These are phyloP conservation scores for Leptinotarsa rubiginosa DNA, from an alignment of 2,888 invertebrate genomes.

Conservation along the genomic window DNA sequence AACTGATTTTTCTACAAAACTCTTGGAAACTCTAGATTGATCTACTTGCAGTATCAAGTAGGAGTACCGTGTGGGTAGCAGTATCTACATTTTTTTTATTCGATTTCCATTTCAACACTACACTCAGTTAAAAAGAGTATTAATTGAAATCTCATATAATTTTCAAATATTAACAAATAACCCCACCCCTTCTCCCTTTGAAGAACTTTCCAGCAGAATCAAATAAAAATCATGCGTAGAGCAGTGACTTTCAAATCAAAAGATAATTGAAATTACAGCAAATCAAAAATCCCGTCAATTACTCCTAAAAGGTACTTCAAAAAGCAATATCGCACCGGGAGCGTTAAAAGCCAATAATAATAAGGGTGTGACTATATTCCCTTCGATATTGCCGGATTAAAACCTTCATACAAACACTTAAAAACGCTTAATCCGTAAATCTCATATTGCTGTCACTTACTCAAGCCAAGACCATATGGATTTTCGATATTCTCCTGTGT, in stretches of 20 bases:
- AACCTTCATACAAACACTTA: conserved; percentile 52
- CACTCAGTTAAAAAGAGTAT: no score
- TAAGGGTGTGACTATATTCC: conserved; percentile 51
- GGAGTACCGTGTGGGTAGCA: no score
- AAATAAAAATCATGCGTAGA: conserved; percentile 5
- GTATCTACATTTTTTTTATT: no score
- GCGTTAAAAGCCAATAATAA: conserved; percentile 50
- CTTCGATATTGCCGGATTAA: conserved; percentile 56
- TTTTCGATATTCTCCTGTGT: not conserved
- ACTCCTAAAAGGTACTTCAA: conserved; percentile 38
- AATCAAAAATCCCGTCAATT: conserved; percentile 36
- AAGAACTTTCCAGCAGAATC: not conserved
- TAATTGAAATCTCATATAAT: no score
- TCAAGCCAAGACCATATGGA: conserved; percentile 3
- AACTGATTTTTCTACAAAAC: no score
- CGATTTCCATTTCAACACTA: no score
- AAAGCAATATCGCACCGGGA: conserved; percentile 55
- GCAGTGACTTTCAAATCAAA: conserved; percentile 33
- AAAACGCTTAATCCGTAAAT: conserved; percentile 56
- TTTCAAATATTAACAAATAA: no score
- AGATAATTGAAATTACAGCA: conserved; percentile 29
- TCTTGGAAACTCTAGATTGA: no score
- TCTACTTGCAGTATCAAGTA: no score
- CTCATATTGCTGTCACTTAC: conserved; percentile 51
- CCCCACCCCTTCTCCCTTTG: no score